phyloP scores from a whole-genome alignment of 2,797 vertebrate genomes.

The Poecile montanus region DNA sequence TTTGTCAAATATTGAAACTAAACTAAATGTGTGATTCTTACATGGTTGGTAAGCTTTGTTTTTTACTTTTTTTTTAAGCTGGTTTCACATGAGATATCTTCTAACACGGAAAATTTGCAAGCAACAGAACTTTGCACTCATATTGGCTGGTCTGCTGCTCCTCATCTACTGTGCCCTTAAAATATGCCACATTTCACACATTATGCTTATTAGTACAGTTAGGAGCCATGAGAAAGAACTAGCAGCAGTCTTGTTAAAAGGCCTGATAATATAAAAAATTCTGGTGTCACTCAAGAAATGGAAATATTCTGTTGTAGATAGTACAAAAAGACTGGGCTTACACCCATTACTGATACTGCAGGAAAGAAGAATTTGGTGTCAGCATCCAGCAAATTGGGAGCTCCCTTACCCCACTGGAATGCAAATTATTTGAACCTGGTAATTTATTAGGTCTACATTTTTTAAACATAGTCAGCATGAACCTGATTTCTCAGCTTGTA shows the following conservation, averaged over 20 bases:
- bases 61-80: not conserved
- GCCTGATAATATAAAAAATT: not conserved
- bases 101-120: not conserved
- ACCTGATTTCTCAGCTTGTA: slow-evolving; percentile 50
- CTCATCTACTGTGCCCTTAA: not conserved
- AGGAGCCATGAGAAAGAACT: slow-evolving; percentile 12
- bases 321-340: not conserved
- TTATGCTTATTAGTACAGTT: slow-evolving; percentile 37
- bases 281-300: slow-evolving; percentile 1
- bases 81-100: not conserved
- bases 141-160: not conserved
- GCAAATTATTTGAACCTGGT: slow-evolving; percentile 35
- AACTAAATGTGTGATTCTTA: not conserved
- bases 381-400: not conserved
- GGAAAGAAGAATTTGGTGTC: not conserved
- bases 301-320: not conserved
- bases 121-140: not conserved
- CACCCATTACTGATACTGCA: not conserved
- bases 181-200: slow-evolving; percentile 20
- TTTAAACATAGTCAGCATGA: slow-evolving; percentile 38
- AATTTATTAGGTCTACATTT: slow-evolving; percentile 33
- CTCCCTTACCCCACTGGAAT: not conserved
- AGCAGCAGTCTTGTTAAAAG: slow-evolving; percentile 23
- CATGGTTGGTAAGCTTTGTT: not conserved
- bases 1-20: not conserved